Evolutionary conservation across 2,888 invertebrate genomes (phyloP).

Genomic region (Tillus elongatus): DNA sequence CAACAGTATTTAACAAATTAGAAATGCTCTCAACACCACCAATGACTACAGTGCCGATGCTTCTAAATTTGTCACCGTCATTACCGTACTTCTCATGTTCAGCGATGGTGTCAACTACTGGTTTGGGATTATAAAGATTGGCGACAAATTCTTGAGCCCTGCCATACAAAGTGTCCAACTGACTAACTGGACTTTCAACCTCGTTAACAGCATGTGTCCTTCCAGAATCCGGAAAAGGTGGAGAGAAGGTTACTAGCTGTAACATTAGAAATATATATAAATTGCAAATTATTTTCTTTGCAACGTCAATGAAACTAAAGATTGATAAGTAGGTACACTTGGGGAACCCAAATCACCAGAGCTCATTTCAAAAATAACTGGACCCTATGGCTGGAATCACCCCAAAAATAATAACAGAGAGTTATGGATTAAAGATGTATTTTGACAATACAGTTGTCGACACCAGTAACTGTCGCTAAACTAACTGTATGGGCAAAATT

Average conservation of each 20-base stretch:
- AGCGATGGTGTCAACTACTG: constrained; percentile 64
- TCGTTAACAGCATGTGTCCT: constrained; percentile 32
- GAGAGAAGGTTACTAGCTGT: constrained; percentile 12
- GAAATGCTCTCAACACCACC: constrained; percentile 56
- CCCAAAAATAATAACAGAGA: too few species aligned
- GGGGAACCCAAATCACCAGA: too few species aligned
- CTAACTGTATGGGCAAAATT: too few species aligned
- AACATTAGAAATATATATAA: too few species aligned
- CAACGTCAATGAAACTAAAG: too few species aligned
- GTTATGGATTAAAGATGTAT: too few species aligned
- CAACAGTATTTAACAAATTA: constrained; percentile 31
- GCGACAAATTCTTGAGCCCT: constrained; percentile 32
- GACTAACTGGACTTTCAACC: constrained; percentile 30
- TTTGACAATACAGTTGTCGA: too few species aligned
- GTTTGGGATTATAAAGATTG: constrained; percentile 46
- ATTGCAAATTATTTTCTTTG: too few species aligned
- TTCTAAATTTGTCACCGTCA: constrained; percentile 57
- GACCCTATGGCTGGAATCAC: too few species aligned
- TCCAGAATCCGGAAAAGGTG: constrained; percentile 32
- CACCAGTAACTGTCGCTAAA: too few species aligned
- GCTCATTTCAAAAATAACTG: too few species aligned
- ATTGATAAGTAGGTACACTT: too few species aligned
- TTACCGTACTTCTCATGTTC: constrained; percentile 77
- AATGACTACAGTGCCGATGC: constrained; percentile 55
- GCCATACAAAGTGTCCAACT: constrained; percentile 34